These are phyloP conservation scores for Pygmarrhopalites habei DNA, from an alignment of 1,140 invertebrate genomes.

Conservation along the genomic window DNA sequence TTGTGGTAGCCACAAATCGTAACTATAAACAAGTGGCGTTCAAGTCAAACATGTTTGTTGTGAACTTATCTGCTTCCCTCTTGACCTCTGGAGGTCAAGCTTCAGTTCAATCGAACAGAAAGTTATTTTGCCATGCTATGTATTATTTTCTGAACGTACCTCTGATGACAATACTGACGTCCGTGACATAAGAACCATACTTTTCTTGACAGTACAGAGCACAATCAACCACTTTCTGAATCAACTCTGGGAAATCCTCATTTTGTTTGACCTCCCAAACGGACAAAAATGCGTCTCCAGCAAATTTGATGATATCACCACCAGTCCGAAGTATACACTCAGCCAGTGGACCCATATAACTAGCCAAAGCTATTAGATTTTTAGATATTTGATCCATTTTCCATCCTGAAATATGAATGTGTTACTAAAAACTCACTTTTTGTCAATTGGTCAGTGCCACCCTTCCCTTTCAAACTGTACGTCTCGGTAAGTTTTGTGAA, in stretches of 20 bases:
- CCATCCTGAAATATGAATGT: too few relatives aligned
- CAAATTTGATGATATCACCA: constrained; percentile 38
- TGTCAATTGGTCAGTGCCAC: constrained; percentile 37
- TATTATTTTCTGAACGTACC: not conserved
- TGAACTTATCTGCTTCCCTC: too few relatives aligned
- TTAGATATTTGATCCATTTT: too few relatives aligned
- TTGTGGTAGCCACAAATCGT: too few relatives aligned
- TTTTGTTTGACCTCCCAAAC: constrained; percentile 22
- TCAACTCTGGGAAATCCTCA: not conserved
- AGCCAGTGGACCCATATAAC: constrained; percentile 31
- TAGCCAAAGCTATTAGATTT: too few relatives aligned
- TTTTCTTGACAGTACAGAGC: constrained; percentile 37
- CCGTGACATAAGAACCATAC: constrained; percentile 28
- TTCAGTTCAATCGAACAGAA: too few relatives aligned
- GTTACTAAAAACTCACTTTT: too few relatives aligned
- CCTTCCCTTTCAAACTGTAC: constrained; percentile 33
- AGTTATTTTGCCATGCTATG: not conserved
- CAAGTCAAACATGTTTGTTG: too few relatives aligned
- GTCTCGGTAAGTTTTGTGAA: constrained; percentile 33
- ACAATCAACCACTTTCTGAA: constrained; percentile 33
- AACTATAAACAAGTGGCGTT: too few relatives aligned
- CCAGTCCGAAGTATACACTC: constrained; percentile 31
- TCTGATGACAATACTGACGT: constrained; percentile 32
- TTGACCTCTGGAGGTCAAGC: too few relatives aligned
- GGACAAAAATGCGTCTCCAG: constrained; percentile 38